Conservation (phyloP, 1,140 invertebrate species). For the Octopus sinensis region DNA sequence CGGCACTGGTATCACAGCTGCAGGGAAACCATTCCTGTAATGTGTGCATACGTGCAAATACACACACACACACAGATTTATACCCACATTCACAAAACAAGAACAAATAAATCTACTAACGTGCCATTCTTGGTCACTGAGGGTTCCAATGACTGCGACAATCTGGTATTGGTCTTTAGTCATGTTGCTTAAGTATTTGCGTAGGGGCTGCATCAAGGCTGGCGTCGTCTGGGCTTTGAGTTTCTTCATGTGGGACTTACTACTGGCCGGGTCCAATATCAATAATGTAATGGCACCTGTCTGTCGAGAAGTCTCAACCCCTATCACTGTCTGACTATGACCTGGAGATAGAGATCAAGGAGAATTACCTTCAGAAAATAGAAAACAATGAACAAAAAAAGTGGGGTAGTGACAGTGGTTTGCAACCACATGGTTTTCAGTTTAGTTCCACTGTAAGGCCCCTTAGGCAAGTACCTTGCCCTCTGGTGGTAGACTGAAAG, state of each 20-base stretch:
- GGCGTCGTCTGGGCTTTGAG: slow-evolving; percentile 61
- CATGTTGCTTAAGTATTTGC: slow-evolving; percentile 67
- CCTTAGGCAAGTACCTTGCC: neutral
- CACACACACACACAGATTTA: slow-evolving; percentile 3
- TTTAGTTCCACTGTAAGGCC: neutral
- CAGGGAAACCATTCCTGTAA: slow-evolving; percentile 6
- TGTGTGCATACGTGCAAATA: neutral
- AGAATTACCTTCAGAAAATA: slow-evolving; percentile 13
- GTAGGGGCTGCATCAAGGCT: slow-evolving; percentile 69
- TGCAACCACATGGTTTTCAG: neutral
- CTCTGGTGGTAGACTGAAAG: neutral
- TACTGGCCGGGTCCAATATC: slow-evolving; percentile 83
- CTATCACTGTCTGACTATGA: slow-evolving; percentile 85
- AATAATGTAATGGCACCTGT: slow-evolving; percentile 72
- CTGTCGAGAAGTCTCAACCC: slow-evolving; percentile 68
- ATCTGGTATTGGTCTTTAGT: slow-evolving; percentile 83
- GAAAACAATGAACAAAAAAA: neutral
- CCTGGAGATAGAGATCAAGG: slow-evolving; percentile 61
- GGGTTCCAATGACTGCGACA: slow-evolving; percentile 73
- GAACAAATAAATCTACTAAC: slow-evolving; percentile 30
- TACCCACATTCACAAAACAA: neutral
- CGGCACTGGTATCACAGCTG: neutral
- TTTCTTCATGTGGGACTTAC: slow-evolving; percentile 72
- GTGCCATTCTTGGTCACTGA: slow-evolving; percentile 68
- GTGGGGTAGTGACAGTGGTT: neutral